Conservation (phyloP, 2,797 vertebrate species). For the Acrossocheilus wenchowensis region DNA sequence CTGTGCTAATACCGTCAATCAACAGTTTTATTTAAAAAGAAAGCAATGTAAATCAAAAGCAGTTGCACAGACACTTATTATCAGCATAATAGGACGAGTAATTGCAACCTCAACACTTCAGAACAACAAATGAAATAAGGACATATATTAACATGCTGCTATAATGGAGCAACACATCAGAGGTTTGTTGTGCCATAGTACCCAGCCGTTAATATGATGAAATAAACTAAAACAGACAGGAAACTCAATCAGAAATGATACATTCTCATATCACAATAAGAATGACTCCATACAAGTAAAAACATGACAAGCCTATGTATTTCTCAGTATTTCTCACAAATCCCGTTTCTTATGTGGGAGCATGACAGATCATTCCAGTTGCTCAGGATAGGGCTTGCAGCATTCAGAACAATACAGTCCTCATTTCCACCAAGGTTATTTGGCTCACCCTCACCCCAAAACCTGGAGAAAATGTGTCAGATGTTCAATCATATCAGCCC, state of each 20-base stretch:
- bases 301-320: neutral
- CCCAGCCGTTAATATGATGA: too few relatives aligned
- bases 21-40: neutral
- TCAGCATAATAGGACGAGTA: neutral
- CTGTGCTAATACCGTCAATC: neutral
- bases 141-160: neutral
- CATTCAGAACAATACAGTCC: neutral
- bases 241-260: too few relatives aligned
- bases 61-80: neutral
- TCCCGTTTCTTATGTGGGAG: accelerated
- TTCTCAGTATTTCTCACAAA: neutral
- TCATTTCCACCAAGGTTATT: accelerated
- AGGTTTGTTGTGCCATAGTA: neutral
- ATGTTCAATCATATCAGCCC: neutral
- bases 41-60: neutral
- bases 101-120: neutral
- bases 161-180: neutral
- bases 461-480: neutral
- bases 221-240: neutral
- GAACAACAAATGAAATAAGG: neutral
- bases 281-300: neutral
- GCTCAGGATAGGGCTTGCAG: neutral
- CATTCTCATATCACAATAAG: neutral
- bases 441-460: neutral
- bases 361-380: conserved; percentile 6